Base-by-base conservation (phyloP, 2,797 vertebrate species). In the Melanotaenia trifasciata region DNA sequence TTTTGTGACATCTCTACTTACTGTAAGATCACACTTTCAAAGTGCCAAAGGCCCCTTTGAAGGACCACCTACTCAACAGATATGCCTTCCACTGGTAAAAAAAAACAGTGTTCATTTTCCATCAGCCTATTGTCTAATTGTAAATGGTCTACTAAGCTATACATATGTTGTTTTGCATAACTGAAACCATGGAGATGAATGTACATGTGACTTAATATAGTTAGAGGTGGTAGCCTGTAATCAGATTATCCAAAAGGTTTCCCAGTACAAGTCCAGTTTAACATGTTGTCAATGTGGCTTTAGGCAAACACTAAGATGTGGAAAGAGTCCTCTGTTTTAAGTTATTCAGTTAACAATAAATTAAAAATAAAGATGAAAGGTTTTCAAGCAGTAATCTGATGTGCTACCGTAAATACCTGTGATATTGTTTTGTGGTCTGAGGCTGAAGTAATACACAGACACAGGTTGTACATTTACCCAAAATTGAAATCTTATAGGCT, bases 401-500 rank as follows among this genome's bases (percentile, higher is more conserved):
- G 12, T 30, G 16, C 28, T 56, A 28, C 30, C n/a, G 16, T 14
- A 47, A 47, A 47, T 7, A 65, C 50, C 68, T 58, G 71, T 51
- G 58, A 5, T 24, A 35, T 56, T 45, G 47, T 32, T 67, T 68
- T 14, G 14, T n/a, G 64, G 40, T 64, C 50, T 50, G 8, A 43
- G 70, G 70, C 36, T 38, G 11, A 51, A n/a, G 7, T 62, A 16
- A 79, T 43, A 53, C 57, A 58, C 74, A 70, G 57, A 73, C 63
- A 35, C 64, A 65, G 36, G 6, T 20, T 47, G 20, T 47, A 13
- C 13, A 47, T 47, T 70, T 51, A 79, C 64, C 60, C 62, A 68
- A 59, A 59, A 80, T 32, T 67, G 74, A 72, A 72, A 78, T 79
- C 28, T 60, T 69, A 81, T 79, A 76, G 61, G 63, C 36, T 69